Base-by-base conservation (phyloP, 2,113 vertebrate species). In the Terrapene triunguis region DNA sequence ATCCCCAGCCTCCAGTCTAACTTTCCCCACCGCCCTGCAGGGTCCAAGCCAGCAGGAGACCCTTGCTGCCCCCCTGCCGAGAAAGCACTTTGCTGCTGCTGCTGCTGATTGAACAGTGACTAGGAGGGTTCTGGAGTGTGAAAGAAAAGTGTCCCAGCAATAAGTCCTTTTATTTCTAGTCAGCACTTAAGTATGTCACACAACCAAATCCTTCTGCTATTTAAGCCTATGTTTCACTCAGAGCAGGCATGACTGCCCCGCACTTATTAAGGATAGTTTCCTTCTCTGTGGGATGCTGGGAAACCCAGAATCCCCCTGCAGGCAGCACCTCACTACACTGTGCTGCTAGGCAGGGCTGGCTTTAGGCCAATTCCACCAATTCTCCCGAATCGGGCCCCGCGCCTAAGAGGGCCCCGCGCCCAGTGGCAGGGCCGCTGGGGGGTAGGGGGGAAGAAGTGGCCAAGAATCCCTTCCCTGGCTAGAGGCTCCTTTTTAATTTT, bases 191-290 rank as follows among this genome's bases (percentile, higher is more conserved):
- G 65, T n/a, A 38, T 42, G 38, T 48, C 32, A 51, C 25, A 50
- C 51, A 51, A 24, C 48, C 27, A 47, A 44, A 89, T 44, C 24
- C 17, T 62, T 11, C 35, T 12, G 83, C 0, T 22, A 55, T 42
- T 65, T 13, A 55, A 81, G 69, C 16, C 35, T 3, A 78, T 29
- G 29, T 57, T 32, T 81, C 2, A 1, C 25, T 76, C 44, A 27
- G 59, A 32, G 53, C 59, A 29, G 13, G 38, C 0, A 0, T 0
- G 0, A n/a, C 27, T 25, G 12, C 6, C 57, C 76, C 5, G 0
- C 22, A 0, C 76, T 59, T 0, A 0, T 50, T 87, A 51, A 29
- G 1, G 1, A 85, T 55, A 79, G 29, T 80, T 81, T 82, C 54
- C 69, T 87, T 35, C 84, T 69, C 72, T 2, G 1, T 8, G 42